Percentiles rank a stretch among this genome's conserved stretches.
phyloP scores from a whole-genome alignment of 2,797 vertebrate genomes.

The Pogonophryne albipinna region DNA sequence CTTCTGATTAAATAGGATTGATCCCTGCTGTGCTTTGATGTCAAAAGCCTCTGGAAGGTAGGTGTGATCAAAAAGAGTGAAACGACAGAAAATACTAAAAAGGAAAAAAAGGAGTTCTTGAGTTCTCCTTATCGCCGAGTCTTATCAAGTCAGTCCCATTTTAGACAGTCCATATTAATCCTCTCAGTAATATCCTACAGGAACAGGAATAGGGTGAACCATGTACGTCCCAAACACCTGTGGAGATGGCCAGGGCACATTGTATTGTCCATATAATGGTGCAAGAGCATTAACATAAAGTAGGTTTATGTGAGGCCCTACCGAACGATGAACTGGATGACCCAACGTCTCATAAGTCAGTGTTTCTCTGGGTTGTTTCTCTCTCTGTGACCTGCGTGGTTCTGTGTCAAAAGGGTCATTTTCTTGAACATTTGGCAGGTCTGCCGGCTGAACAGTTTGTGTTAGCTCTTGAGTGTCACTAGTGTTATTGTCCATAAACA shows the following conservation, averaged over 20 bases:
- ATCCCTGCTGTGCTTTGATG: constrained; percentile 50
- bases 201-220: too few relatives aligned
- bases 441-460: constrained; percentile 3
- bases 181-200: too few relatives aligned
- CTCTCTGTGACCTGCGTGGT: too few relatives aligned
- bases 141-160: constrained; percentile 4
- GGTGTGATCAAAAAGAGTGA: constrained; percentile 43
- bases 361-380: too few relatives aligned
- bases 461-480: background rate
- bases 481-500: background rate
- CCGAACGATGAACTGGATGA: too few relatives aligned
- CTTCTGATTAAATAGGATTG: constrained; percentile 37
- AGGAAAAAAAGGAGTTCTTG: constrained; percentile 1
- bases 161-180: background rate
- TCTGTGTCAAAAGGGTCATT: background rate
- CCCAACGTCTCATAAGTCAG: too few relatives aligned
- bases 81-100: constrained; percentile 34
- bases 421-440: background rate
- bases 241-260: background rate
- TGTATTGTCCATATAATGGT: too few relatives aligned
- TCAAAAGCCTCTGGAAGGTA: constrained; percentile 33
- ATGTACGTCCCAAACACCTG: too few relatives aligned
- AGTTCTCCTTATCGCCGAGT: background rate
- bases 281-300: too few relatives aligned
- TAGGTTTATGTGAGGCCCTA: too few relatives aligned